These are phyloP conservation scores for Oxygymnocypris stewartii DNA, from an alignment of 2,113 vertebrate species.

Conservation along the genomic window DNA sequence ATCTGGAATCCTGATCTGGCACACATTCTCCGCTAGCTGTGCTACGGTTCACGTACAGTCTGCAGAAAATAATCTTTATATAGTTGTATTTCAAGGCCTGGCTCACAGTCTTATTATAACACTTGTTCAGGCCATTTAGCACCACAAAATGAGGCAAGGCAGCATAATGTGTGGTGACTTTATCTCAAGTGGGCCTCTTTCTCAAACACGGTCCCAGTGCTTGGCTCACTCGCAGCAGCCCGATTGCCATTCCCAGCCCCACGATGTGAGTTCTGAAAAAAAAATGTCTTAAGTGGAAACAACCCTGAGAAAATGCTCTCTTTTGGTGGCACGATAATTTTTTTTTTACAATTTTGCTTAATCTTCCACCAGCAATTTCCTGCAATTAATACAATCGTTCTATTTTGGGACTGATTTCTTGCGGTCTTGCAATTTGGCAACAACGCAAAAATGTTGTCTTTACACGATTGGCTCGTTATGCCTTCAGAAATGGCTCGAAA, in stretches of 20 bases:
- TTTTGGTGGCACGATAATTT: conserved; percentile 60
- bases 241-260: conserved; percentile 61
- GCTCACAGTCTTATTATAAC: conserved; percentile 64
- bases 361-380: conserved; percentile 70
- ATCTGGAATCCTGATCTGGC: conserved; percentile 68
- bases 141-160: conserved; percentile 65
- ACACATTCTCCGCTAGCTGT: conserved; percentile 61
- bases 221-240: conserved; percentile 60
- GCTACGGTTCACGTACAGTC: conserved; percentile 60
- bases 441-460: conserved; percentile 62
- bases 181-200: conserved; percentile 67
- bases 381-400: conserved; percentile 75
- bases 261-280: conserved; percentile 65
- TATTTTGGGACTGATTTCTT: conserved; percentile 60
- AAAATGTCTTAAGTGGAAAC: conserved; percentile 72
- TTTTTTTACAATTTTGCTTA: conserved; percentile 60
- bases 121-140: conserved; percentile 71
- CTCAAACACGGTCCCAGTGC: conserved; percentile 60
- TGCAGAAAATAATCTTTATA: conserved; percentile 62
- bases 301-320: conserved; percentile 67
- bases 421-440: conserved; percentile 60
- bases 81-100: conserved; percentile 45
- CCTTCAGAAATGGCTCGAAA: conserved; percentile 50
- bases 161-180: conserved; percentile 67
- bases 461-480: conserved; percentile 55